These are phyloP conservation scores for Zosterops lateralis DNA, from an alignment of 2,113 vertebrate species.

Conservation along the genomic window DNA sequence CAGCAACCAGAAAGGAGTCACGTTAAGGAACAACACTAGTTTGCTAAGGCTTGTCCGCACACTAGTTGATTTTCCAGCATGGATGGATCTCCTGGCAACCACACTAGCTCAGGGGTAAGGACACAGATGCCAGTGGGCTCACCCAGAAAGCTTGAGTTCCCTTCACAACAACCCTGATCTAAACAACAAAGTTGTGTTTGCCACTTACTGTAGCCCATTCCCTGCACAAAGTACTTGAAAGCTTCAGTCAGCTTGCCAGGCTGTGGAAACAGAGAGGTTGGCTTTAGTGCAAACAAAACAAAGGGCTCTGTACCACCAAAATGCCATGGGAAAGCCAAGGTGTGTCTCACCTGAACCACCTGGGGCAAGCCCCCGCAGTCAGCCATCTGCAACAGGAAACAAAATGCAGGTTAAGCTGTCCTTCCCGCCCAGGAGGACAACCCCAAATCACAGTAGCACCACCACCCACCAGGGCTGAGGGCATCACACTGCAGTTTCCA, in stretches of 20 bases:
- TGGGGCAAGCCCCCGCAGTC: constrained; percentile 95
- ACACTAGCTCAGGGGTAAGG: background rate
- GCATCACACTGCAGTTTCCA: background rate
- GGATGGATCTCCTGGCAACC: background rate
- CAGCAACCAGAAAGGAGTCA: background rate
- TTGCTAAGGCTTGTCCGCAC: background rate
- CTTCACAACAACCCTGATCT: background rate
- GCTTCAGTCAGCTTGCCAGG: constrained; percentile 92
- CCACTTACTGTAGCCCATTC: constrained; percentile 97
- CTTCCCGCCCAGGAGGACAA: background rate
- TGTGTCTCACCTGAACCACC: constrained; percentile 87
- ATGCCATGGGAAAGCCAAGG: background rate
- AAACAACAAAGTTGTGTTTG: background rate
- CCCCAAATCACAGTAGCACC: background rate
- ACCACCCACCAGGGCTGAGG: background rate
- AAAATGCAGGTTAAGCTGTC: background rate
- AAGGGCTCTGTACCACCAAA: background rate
- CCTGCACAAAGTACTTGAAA: constrained; percentile 97
- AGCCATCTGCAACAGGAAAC: constrained; percentile 84
- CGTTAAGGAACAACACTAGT: background rate
- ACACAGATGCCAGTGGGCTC: background rate
- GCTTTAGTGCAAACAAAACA: background rate
- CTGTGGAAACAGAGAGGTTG: constrained; percentile 47
- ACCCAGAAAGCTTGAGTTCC: background rate
- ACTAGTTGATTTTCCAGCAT: background rate